Conservation (phyloP, 37 sponge, comb jelly and placozoan species). For the Spongia lamella region DNA sequence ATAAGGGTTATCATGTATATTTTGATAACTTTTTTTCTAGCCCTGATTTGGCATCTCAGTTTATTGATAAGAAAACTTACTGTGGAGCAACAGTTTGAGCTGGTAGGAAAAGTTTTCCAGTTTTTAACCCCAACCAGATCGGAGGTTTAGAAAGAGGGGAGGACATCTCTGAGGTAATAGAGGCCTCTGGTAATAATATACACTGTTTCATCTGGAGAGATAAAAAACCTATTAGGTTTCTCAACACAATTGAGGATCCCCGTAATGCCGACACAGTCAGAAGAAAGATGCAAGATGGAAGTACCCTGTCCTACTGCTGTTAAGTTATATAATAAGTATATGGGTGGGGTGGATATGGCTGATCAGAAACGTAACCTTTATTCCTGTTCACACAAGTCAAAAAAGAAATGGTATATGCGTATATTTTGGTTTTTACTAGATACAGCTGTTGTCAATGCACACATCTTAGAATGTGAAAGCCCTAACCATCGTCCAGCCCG, state of each 20-base stretch:
- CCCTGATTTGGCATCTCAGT: not conserved
- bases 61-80: not conserved
- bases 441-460: conserved; percentile 6
- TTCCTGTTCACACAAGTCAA: not conserved
- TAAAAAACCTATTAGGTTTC: no score
- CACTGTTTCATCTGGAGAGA: no score
- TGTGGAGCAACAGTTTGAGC: no score
- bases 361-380: conserved; percentile 10
- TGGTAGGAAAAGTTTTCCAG: no score
- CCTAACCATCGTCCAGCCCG: no score
- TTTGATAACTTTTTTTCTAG: conserved; percentile 8
- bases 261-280: no score
- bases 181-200: no score
- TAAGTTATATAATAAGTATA: conserved; percentile 8
- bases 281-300: not conserved
- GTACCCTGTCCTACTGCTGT: not conserved
- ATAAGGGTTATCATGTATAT: conserved; percentile 1
- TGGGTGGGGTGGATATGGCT: conserved; percentile 21
- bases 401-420: conserved; percentile 20
- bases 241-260: no score
- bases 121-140: no score
- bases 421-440: conserved; percentile 25
- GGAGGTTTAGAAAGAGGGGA: no score
- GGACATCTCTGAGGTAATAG: no score
- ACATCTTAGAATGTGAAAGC: not conserved